Evolutionary conservation across 1,140 invertebrate species (phyloP), one percentile per base, ranked within the genome.

Genomic region (Grapholita molesta): DNA sequence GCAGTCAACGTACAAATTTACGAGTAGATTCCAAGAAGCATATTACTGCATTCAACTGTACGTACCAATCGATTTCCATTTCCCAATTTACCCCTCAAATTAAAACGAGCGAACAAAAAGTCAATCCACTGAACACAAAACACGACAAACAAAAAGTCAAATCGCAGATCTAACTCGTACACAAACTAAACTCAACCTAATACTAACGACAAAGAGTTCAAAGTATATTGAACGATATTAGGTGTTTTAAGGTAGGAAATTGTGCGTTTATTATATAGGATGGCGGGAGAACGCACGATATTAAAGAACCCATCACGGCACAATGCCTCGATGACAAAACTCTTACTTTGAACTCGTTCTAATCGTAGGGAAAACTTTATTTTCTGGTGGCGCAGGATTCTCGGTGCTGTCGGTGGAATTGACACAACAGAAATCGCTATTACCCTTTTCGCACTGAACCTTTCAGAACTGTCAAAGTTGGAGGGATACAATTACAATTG

Each of bases 281-380:
- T 61, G 24, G 55, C 55, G 15, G 25, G 55, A 25, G 55, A 61
- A 32, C 15, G 55, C 55, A 15, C 55, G 28, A 61, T 61, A 61
- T 61, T 61, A 61, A 61, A 61, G 55, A 61, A 61, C 55, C 55
- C 55, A 61, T 61, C 55, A 61, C 55, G 55, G n/a, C 25, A 61
- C 55, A 61, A 61, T 61, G 55, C 55, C 55, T 61, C 64, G 23
- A 65, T 65, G 64, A 65, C 64, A 65, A 65, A 65, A 30, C 64
- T 65, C 64, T 61, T 30, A 24, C 28, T 65, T 65, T 33, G 33
- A 65, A 33, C 33, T 65, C 32, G 32, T 35, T 38, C 64, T 65
- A 65, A 65, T 65, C 64, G 64, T 15, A 65, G 64, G 64, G 64
- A 65, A 65, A 65, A 65, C 64, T 65, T 65, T 65, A 24, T 65